Evolutionary conservation across 2,113 vertebrate genomes (phyloP).

Genomic region (Theristicus caerulescens): DNA sequence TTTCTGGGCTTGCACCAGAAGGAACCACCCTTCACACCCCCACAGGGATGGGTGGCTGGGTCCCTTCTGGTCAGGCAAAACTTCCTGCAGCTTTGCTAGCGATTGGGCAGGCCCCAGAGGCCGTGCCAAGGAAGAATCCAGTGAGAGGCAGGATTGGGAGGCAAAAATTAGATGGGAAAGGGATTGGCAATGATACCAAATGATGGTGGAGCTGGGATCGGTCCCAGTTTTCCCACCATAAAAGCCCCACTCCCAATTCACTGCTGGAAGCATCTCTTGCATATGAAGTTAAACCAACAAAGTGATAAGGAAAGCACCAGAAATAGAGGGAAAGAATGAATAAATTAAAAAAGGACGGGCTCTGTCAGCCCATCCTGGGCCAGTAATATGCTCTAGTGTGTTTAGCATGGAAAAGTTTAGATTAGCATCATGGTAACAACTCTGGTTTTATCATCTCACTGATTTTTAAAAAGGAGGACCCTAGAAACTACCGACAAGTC

Average conservation of each 20-base stretch:
- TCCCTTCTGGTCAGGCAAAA: not conserved
- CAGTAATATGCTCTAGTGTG: not conserved
- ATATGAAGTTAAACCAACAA: not conserved
- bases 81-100: not conserved
- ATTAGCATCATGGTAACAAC: not conserved
- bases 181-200: not conserved
- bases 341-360: not conserved
- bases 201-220: not conserved
- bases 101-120: not conserved
- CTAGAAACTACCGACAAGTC: not conserved
- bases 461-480: not conserved
- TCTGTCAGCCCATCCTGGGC: not conserved
- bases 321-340: not conserved
- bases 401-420: not conserved
- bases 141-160: not conserved
- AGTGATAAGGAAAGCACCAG: not conserved
- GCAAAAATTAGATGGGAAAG: not conserved
- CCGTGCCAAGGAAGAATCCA: not conserved
- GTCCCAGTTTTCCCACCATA: not conserved
- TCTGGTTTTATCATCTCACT: not conserved
- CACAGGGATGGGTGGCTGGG: not conserved
- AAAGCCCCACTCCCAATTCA: constrained; percentile 14
- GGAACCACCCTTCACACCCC: not conserved
- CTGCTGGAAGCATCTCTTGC: constrained; percentile 16
- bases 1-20: not conserved